Base-by-base conservation (phyloP, 2,113 vertebrate species). In the Anguilla japonica region DNA sequence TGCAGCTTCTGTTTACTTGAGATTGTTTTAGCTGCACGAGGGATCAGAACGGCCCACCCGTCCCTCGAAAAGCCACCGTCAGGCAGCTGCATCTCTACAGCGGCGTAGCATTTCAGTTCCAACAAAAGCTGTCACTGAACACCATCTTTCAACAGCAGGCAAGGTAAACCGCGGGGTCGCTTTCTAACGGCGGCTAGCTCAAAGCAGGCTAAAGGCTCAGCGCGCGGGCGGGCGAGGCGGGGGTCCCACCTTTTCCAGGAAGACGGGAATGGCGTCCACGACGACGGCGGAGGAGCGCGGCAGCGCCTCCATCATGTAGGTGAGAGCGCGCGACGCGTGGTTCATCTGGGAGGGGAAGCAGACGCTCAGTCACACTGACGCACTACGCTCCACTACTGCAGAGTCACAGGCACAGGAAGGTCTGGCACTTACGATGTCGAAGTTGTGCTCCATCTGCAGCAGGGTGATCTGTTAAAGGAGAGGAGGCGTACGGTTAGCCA, bases 301-400 rank as follows among this genome's bases (percentile, higher is more conserved):
- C 91, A 99, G 96, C 40, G 98, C 98, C 96, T 99, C 98, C 98
- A 99, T 99, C 98, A 99, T 99, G 22, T 99, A 99, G 0, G 98
- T 99, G 95, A 99, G 97, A 91, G 98, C 98, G 90, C 98, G 97
- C 88, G 98, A 99, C 3, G 98, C 98, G 87, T 99, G 98, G 93
- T 99, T 99, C 98, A 99, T 99, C 98, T 99, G 20, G 50, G 9
- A 82, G 41, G 15, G 18, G 91, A 92, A 88, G 60, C 22, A 26
- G 84, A 50, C 15, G 26, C 46, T 81, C 8, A 71, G 16, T 87
- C 82, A 22, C 2, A 50, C 79, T 34, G 50, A 2, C 43, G 15
- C 26, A 26, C 9, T 41, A 6, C 29, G 15, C 14, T 3, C 3
- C 46, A 29, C 7, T n/a, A 22, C n/a, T 26, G 67, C 6, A 50